phyloP scores from a whole-genome alignment of 1,140 invertebrate species.

The Atopsyche davidsoni region DNA sequence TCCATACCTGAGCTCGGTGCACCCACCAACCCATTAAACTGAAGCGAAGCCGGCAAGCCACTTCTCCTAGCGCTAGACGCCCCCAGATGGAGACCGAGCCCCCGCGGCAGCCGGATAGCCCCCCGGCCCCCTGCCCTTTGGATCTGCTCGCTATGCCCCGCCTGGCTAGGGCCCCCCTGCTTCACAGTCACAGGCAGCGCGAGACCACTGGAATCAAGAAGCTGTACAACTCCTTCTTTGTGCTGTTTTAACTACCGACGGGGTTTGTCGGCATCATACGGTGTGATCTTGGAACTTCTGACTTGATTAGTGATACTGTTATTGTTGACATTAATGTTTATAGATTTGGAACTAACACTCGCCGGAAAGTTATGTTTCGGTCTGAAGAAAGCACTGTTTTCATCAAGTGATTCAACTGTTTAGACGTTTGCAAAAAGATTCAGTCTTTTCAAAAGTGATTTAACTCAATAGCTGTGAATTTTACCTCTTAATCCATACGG shows the following conservation, averaged over 20 bases:
- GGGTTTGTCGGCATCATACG: background rate
- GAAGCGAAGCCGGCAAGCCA: background rate
- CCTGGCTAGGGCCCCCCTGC: conserved; percentile 62
- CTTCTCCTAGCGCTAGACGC: background rate
- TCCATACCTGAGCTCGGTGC: too few relatives aligned
- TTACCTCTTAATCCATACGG: too few relatives aligned
- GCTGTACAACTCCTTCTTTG: conserved; percentile 78
- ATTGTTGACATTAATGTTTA: too few relatives aligned
- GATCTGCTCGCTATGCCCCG: conserved; percentile 50
- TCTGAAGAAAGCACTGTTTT: too few relatives aligned
- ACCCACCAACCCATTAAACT: background rate
- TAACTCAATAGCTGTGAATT: too few relatives aligned
- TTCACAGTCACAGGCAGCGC: conserved; percentile 70
- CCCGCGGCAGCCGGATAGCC: background rate
- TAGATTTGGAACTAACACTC: too few relatives aligned
- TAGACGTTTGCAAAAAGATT: too few relatives aligned
- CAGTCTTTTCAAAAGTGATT: too few relatives aligned
- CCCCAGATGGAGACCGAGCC: conserved; percentile 14
- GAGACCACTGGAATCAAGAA: conserved; percentile 78
- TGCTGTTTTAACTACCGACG: conserved; percentile 63
- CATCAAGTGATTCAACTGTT: too few relatives aligned
- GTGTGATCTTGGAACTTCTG: background rate
- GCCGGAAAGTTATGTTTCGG: too few relatives aligned
- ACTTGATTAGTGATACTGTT: too few relatives aligned
- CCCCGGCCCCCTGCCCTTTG: too few relatives aligned